Evolutionary conservation across 1,140 invertebrate species (phyloP).

Genomic region (Coenobita brevimanus): DNA sequence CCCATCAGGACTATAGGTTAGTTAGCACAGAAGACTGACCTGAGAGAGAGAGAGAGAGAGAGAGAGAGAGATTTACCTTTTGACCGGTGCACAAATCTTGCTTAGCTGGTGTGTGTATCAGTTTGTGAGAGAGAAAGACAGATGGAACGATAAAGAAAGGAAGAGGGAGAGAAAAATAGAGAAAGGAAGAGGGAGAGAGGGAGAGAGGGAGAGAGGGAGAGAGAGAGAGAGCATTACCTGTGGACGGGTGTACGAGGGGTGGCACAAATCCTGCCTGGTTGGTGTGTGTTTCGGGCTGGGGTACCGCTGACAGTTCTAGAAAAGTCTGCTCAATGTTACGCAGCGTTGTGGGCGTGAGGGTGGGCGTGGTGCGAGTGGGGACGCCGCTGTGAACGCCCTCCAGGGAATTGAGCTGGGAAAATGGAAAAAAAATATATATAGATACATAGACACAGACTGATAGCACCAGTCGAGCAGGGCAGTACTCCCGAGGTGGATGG

Average conservation of each 20-base stretch:
- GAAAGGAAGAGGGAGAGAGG: neutral
- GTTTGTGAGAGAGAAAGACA: neutral
- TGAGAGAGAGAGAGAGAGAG: too few species aligned
- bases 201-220: neutral
- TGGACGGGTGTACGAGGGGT: constrained; percentile 76
- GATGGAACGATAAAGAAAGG: too few species aligned
- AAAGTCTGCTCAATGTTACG: constrained; percentile 89
- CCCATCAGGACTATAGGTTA: too few species aligned
- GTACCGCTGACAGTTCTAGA: constrained; percentile 76
- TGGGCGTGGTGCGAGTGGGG: constrained; percentile 91
- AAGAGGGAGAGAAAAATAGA: neutral
- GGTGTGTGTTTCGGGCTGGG: constrained; percentile 77
- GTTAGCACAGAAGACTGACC: too few species aligned
- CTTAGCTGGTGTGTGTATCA: neutral
- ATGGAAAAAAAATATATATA: too few species aligned
- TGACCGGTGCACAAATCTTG: too few species aligned
- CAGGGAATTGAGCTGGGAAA: constrained; percentile 62
- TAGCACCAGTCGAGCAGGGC: too few species aligned
- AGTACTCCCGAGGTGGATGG: too few species aligned
- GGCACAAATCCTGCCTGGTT: constrained; percentile 94
- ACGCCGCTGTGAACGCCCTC: constrained; percentile 77
- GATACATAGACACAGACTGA: too few species aligned
- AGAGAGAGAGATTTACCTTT: too few species aligned
- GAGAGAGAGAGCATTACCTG: constrained; percentile 37
- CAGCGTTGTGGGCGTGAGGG: constrained; percentile 93